These are phyloP conservation scores for Bradysia coprophila DNA, from an alignment of 1,140 invertebrate genomes.

Conservation along the genomic window DNA sequence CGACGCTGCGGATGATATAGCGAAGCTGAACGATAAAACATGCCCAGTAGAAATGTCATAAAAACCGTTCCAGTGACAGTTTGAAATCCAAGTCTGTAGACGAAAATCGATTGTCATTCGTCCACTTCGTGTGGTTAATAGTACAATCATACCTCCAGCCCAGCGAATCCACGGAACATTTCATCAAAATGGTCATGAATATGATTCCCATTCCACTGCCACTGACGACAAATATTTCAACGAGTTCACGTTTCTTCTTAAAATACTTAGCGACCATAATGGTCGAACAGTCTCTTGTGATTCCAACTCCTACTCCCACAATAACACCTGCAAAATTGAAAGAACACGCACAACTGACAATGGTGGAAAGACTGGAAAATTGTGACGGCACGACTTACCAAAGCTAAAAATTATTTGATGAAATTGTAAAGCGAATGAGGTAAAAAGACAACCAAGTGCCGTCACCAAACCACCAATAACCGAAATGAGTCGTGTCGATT, in stretches of 20 bases:
- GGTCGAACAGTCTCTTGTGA: constrained; percentile 67
- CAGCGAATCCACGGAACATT: constrained; percentile 36
- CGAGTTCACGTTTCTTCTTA: constrained; percentile 61
- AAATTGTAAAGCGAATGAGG: constrained; percentile 71
- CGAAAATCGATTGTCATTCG: constrained; percentile 24
- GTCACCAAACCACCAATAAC: constrained; percentile 72
- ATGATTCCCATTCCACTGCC: constrained; percentile 71
- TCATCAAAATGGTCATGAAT: constrained; percentile 63
- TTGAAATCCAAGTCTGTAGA: constrained; percentile 75
- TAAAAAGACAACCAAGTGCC: constrained; percentile 71
- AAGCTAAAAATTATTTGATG: constrained; percentile 83
- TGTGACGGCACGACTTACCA: constrained; percentile 28
- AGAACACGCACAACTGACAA: too few relatives aligned
- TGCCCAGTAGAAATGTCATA: constrained; percentile 69
- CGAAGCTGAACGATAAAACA: constrained; percentile 75
- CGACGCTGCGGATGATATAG: constrained; percentile 76
- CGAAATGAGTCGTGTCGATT: constrained; percentile 71
- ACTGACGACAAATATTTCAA: constrained; percentile 72
- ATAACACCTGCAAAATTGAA: constrained; percentile 27
- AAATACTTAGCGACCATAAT: constrained; percentile 86
- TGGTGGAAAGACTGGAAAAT: too few relatives aligned
- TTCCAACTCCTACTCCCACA: constrained; percentile 62
- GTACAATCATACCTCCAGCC: constrained; percentile 4
- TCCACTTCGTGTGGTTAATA: not conserved
- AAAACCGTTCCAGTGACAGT: constrained; percentile 68